Evolutionary conservation across 2,113 vertebrate genomes (phyloP), one percentile per base, ranked within the genome.

Genomic region (Oncorhynchus nerka): DNA sequence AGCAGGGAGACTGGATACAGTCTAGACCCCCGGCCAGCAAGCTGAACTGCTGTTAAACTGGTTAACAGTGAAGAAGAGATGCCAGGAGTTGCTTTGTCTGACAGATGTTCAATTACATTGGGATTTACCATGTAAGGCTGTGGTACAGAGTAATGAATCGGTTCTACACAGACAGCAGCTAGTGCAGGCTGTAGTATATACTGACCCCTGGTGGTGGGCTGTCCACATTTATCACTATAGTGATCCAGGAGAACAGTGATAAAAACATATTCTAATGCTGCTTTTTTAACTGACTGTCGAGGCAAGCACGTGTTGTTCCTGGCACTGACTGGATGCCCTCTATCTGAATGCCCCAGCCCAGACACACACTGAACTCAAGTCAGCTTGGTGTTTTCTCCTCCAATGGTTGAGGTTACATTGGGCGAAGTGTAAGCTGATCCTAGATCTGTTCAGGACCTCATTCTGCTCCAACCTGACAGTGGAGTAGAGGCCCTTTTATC

Each of bases 141-240:
- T 72, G 32, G 13, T 8, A 26, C 65, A 39, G 15, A 39, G 67
- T 11, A 20, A 39, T 48, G 20, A 24, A 39, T 70, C 13, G 62
- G 51, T 76, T 71, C 30, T 75, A 57, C 70, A 24, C 62, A 11
- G 65, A 73, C 11, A 26, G 74, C 74, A 72, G 48, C 65, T 72
- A 30, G 26, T 68, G 67, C 24, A 32, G 76, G 70, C 75, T 30
- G 68, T 24, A 66, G 11, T 32, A 51, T 12, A 32, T 13, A 57
- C 81, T 85, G 87, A 78, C 91, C 78, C 77, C 91, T 88, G 77
- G 79, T 89, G 91, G 83, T 59, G 5, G 26, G 6, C n/a, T 32
- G 9, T 55, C 16, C 51, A 55, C 15, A 55, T 55, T 55, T 55
- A 55, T 55, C 16, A 19, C 16, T 55, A 55, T 19, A 16, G 51